Conservation (phyloP, 2,113 vertebrate species). For the Guaruba guarouba region DNA sequence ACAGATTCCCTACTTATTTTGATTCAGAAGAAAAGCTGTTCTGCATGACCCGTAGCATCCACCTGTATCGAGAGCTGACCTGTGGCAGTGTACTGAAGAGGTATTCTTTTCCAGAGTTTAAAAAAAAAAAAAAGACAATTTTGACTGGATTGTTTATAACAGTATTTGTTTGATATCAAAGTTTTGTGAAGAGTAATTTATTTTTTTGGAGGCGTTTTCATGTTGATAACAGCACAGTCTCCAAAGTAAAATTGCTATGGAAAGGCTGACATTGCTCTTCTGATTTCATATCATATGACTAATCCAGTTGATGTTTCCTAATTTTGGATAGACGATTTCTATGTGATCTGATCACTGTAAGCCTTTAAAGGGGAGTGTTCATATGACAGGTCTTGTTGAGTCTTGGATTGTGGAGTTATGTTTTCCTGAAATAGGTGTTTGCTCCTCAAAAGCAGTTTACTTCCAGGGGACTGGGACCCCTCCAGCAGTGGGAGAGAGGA, state of each 20-base stretch:
- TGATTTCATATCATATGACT: not conserved
- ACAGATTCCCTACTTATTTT: conserved; percentile 79
- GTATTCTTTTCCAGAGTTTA: conserved; percentile 46
- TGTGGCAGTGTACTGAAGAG: conserved; percentile 80
- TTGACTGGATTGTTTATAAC: not conserved
- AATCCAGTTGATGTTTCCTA: not conserved
- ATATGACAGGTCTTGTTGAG: not conserved
- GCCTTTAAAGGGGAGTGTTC: not conserved
- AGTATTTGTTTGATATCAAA: not conserved
- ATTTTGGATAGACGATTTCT: not conserved
- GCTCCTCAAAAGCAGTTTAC: not conserved
- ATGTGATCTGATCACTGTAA: not conserved
- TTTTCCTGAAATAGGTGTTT: not conserved
- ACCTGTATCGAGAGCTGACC: conserved; percentile 82
- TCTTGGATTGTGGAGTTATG: not conserved
- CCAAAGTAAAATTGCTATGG: not conserved
- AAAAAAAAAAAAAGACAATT: not conserved
- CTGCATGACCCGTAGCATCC: conserved; percentile 75
- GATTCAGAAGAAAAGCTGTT: conserved; percentile 74
- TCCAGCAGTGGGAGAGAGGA: not conserved
- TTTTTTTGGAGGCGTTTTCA: not conserved
- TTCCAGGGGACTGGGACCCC: not conserved
- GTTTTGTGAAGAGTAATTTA: not conserved
- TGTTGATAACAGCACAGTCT: not conserved
- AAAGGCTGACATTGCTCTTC: not conserved